phyloP scores from a whole-genome alignment of 2,797 vertebrate genomes.

The Sebastiscus tertius region DNA sequence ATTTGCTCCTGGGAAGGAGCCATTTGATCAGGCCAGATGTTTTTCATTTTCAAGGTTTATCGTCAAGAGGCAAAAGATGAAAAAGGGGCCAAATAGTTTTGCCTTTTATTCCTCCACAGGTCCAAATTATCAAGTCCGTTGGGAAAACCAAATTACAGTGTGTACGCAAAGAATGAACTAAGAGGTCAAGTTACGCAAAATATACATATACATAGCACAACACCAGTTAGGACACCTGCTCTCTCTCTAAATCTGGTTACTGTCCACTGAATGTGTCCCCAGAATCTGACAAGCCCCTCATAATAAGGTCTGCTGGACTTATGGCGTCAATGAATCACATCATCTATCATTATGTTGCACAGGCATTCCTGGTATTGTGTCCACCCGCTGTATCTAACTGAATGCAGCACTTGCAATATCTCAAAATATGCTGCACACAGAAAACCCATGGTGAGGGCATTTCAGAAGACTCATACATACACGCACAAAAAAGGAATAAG shows the following conservation, averaged over 20 bases:
- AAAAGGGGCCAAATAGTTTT: conserved; percentile 70
- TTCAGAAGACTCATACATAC: not conserved
- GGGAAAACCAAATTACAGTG: conserved; percentile 71
- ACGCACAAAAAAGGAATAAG: not conserved
- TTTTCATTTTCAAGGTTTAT: conserved; percentile 79
- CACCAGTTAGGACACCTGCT: conserved; percentile 74
- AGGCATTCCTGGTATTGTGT: not conserved
- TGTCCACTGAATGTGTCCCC: conserved; percentile 34
- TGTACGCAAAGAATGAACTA: conserved; percentile 43
- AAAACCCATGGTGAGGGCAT: not conserved
- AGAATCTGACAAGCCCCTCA: conserved; percentile 15
- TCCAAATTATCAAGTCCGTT: conserved; percentile 75
- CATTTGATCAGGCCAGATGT: conserved; percentile 80
- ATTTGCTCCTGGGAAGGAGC: conserved; percentile 65
- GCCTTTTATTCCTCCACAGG: conserved; percentile 67
- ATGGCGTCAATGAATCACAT: not conserved
- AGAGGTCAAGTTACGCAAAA: conserved; percentile 57
- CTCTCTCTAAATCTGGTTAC: conserved; percentile 46
- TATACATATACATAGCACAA: conserved; percentile 29
- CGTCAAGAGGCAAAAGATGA: conserved; percentile 71
- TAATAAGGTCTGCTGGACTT: not conserved
- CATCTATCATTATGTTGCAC: not conserved
- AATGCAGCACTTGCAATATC: not conserved
- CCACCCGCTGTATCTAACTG: not conserved
- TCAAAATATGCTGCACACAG: not conserved